A percentile compares a stretch with the other conserved stretches of the same genome.
Evolutionary conservation across 2,888 invertebrate genomes (phyloP).

Genomic region (Willowsia nigromaculata): DNA sequence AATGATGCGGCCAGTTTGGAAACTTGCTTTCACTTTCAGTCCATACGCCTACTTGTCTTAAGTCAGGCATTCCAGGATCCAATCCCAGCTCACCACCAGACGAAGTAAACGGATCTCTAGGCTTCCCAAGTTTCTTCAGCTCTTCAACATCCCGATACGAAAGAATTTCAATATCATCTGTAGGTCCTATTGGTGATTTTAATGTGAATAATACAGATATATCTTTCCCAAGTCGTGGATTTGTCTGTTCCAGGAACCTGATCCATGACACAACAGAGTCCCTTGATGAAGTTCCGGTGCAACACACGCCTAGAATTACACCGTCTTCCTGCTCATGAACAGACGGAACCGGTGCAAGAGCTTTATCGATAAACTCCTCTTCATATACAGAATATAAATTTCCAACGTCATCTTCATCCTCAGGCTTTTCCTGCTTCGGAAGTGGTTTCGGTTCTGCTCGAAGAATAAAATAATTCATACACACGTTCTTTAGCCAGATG

Average conservation of each 20-base stretch:
- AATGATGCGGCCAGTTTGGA: constrained; percentile 78
- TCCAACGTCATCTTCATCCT: constrained; percentile 84
- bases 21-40: constrained; percentile 74
- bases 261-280: constrained; percentile 97
- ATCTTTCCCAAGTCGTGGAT: constrained; percentile 85
- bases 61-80: constrained; percentile 70
- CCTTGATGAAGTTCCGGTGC: constrained; percentile 93
- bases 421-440: constrained; percentile 48
- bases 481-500: constrained; percentile 88
- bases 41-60: constrained; percentile 76
- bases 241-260: constrained; percentile 87
- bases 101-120: constrained; percentile 38
- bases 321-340: constrained; percentile 97
- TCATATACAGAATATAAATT: constrained; percentile 79
- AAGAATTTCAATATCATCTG: constrained; percentile 75
- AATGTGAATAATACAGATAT: constrained; percentile 93
- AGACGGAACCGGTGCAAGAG: constrained; percentile 82
- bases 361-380: constrained; percentile 76
- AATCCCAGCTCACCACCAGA: constrained; percentile 53
- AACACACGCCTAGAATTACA: constrained; percentile 91
- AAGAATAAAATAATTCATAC: constrained; percentile 91
- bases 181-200: constrained; percentile 83
- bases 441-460: constrained; percentile 85
- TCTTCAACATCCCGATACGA: constrained; percentile 55
- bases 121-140: constrained; percentile 56